phyloP scores from a whole-genome alignment of 2,113 vertebrate genomes.

The Spermophilus dauricus region DNA sequence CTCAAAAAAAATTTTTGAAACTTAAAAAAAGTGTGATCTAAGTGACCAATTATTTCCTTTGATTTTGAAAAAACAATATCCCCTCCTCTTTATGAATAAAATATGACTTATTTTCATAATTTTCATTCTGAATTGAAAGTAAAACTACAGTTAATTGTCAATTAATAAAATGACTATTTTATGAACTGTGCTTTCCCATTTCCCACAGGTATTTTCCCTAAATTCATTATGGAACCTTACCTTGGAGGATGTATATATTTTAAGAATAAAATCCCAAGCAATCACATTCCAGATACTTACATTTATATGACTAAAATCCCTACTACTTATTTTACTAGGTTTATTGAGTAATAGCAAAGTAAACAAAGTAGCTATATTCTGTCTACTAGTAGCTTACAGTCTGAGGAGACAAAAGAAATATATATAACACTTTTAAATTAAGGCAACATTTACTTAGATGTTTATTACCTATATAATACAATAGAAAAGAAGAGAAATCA shows the following conservation, averaged over 20 bases:
- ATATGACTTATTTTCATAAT: neutral
- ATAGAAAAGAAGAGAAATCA: neutral
- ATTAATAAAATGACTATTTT: neutral
- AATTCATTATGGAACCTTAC: neutral
- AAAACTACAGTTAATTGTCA: neutral
- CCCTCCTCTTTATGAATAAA: slow-evolving; percentile 2
- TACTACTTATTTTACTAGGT: slow-evolving; percentile 5
- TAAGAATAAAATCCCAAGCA: neutral
- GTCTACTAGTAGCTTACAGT: neutral
- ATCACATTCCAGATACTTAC: neutral
- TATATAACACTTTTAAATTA: neutral
- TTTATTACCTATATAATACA: neutral
- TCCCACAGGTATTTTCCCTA: neutral
- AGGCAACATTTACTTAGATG: neutral
- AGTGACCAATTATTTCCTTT: slow-evolving; percentile 37
- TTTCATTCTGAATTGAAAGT: neutral
- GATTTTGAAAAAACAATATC: neutral
- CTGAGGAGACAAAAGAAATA: neutral
- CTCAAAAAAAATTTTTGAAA: slow-evolving; percentile 33
- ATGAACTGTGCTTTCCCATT: neutral
- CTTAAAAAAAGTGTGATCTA: slow-evolving; percentile 19
- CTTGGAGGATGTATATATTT: neutral
- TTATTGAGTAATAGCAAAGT: neutral
- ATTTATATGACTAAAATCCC: neutral
- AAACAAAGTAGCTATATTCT: neutral